Conservation (phyloP, 2,113 vertebrate genomes). For the Burhinus oedicnemus region DNA sequence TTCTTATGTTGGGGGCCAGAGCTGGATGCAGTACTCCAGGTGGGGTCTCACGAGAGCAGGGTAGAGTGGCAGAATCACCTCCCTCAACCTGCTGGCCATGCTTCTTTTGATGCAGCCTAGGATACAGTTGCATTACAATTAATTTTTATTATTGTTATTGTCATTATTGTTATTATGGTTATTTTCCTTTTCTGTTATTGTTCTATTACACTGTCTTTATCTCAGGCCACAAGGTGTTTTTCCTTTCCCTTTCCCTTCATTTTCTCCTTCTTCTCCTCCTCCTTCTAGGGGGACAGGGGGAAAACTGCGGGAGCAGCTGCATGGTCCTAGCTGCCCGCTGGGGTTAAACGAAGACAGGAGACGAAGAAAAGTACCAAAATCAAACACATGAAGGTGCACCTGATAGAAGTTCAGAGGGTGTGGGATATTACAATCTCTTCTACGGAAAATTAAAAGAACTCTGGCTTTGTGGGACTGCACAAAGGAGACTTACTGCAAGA, state of each 20-base stretch:
- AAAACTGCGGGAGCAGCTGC: not conserved
- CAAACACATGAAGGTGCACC: accelerated
- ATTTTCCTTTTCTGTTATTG: not conserved
- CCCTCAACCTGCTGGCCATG: too few relatives aligned
- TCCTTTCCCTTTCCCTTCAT: not conserved
- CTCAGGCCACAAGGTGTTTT: not conserved
- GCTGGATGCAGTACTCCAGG: too few relatives aligned
- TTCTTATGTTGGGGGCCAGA: too few relatives aligned
- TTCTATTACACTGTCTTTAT: not conserved
- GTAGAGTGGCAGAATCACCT: too few relatives aligned
- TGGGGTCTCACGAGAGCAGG: too few relatives aligned
- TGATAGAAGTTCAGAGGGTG: not conserved
- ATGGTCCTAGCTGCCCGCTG: not conserved
- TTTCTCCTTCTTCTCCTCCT: not conserved
- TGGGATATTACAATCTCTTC: not conserved
- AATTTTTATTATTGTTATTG: not conserved
- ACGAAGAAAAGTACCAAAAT: not conserved
- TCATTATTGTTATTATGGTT: not conserved
- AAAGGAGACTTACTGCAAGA: not conserved
- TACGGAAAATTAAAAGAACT: not conserved
- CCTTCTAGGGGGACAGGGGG: not conserved
- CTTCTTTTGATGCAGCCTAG: too few relatives aligned
- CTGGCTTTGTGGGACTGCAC: not conserved
- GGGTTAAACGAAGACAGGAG: not conserved
- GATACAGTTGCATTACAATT: too few relatives aligned